phyloP scores from a whole-genome alignment of 1,140 invertebrate genomes.

The Zophobas atratus region DNA sequence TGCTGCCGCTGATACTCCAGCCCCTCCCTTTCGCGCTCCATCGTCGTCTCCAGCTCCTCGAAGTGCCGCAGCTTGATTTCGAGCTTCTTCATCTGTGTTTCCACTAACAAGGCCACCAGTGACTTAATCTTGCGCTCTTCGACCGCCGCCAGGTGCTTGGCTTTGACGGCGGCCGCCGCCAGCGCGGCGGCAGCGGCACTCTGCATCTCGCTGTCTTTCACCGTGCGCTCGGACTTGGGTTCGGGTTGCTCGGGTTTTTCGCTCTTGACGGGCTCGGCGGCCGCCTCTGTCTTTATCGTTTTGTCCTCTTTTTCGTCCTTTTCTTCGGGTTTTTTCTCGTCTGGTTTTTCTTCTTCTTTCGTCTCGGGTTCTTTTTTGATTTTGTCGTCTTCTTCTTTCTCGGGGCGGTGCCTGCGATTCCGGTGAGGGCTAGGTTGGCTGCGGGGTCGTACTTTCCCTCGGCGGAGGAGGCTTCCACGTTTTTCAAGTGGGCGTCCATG shows the following conservation, averaged over 20 bases:
- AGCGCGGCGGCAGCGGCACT: constrained; percentile 96
- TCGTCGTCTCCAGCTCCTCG: too few relatives aligned
- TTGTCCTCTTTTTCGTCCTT: constrained; percentile 68
- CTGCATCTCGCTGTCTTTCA: constrained; percentile 90
- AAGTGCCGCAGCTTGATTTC: too few relatives aligned
- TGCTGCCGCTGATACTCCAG: too few relatives aligned
- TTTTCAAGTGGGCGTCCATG: constrained; percentile 96
- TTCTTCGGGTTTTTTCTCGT: constrained; percentile 94
- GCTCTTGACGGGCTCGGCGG: constrained; percentile 61
- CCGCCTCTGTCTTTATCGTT: constrained; percentile 47
- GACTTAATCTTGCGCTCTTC: constrained; percentile 99
- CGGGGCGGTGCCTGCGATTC: constrained; percentile 91
- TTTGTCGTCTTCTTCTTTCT: constrained; percentile 76
- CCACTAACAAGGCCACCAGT: constrained; percentile 91
- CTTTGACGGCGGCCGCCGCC: constrained; percentile 97
- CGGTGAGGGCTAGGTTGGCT: constrained; percentile 86
- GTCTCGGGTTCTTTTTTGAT: constrained; percentile 70
- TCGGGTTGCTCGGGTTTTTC: constrained; percentile 59
- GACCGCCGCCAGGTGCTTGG: constrained; percentile 97
- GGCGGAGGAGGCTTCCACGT: constrained; percentile 88
- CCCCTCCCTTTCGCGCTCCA: too few relatives aligned
- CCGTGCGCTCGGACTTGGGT: constrained; percentile 69
- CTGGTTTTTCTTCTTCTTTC: constrained; percentile 71
- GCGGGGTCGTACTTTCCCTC: constrained; percentile 86
- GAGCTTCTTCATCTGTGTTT: too few relatives aligned